These are phyloP conservation scores for Caenorhabditis inopinata DNA, from an alignment of 1,140 invertebrate species.

Conservation along the genomic window DNA sequence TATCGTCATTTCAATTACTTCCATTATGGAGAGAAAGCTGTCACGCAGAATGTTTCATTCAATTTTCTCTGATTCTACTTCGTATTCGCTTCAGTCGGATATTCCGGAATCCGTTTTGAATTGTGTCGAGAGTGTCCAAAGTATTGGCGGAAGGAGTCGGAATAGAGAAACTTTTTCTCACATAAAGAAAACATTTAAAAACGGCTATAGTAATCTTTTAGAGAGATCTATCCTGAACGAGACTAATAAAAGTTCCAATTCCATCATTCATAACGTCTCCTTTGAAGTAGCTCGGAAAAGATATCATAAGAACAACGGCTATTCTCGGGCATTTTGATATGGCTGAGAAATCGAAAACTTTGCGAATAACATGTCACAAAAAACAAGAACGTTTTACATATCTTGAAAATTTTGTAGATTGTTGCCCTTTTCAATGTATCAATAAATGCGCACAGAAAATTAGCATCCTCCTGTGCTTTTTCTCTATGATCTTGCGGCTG, in stretches of 20 bases:
- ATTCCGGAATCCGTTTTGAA: conserved; percentile 7
- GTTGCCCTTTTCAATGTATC: no score
- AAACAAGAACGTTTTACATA: no score
- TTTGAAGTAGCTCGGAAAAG: conserved; percentile 18
- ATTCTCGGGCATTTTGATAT: conserved; percentile 8
- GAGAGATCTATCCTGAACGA: not conserved
- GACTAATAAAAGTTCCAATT: conserved; percentile 29
- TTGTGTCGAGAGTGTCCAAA: conserved; percentile 25
- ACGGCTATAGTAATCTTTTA: conserved; percentile 15
- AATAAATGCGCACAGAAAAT: not conserved
- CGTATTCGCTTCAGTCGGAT: not conserved
- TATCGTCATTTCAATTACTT: not conserved
- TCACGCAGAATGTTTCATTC: conserved; percentile 12
- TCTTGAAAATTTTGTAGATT: no score
- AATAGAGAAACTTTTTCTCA: conserved; percentile 7
- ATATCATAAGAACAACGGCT: conserved; percentile 1
- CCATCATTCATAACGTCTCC: conserved; percentile 24
- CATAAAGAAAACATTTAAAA: conserved; percentile 22
- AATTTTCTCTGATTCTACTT: not conserved
- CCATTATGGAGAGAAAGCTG: not conserved
- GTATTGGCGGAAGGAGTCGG: not conserved
- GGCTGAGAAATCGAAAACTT: not conserved
- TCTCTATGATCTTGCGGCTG: conserved; percentile 11
- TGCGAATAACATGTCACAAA: not conserved
- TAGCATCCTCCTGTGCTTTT: not conserved